A percentile compares a stretch with the other conserved stretches of the same genome.
These are phyloP conservation scores for Corydoras sp. DNA, from an alignment of 2,113 vertebrate genomes.

Conservation along the genomic window DNA sequence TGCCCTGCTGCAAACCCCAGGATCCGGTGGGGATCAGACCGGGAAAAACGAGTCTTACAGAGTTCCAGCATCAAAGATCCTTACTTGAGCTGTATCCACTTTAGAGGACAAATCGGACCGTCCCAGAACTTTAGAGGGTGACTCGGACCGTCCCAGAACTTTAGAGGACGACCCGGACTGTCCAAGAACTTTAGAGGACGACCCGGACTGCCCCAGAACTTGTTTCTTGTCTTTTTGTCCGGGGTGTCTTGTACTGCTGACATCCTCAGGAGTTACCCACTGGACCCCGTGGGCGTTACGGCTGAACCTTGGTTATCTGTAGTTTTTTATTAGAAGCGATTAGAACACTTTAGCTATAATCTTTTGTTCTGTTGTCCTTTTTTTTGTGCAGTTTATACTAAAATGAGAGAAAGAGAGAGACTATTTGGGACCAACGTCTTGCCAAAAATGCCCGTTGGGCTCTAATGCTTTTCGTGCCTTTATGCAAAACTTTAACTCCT, in stretches of 20 bases:
- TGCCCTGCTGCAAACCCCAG: conserved; percentile 66
- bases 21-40: conserved; percentile 57
- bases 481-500: conserved; percentile 59
- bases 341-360: conserved; percentile 41
- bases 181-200: conserved; percentile 9
- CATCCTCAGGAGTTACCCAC: no score
- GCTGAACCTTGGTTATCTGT: no score
- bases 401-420: conserved; percentile 52
- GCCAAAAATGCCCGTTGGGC: conserved; percentile 57
- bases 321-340: no score
- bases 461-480: conserved; percentile 73
- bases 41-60: conserved; percentile 59
- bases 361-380: conserved; percentile 36
- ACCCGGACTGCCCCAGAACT: conserved; percentile 26
- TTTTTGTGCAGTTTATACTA: conserved; percentile 55
- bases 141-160: conserved; percentile 25
- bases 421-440: conserved; percentile 69
- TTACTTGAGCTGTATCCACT: conserved; percentile 51
- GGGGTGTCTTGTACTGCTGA: neutral
- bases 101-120: conserved; percentile 3
- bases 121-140: conserved; percentile 7
- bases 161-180: conserved; percentile 9
- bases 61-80: conserved; percentile 56
- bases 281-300: no score
- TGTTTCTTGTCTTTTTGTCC: neutral